phyloP scores from a whole-genome alignment of 53 echinoderm and acorn worm genomes.

The Hippasteria phrygiana region DNA sequence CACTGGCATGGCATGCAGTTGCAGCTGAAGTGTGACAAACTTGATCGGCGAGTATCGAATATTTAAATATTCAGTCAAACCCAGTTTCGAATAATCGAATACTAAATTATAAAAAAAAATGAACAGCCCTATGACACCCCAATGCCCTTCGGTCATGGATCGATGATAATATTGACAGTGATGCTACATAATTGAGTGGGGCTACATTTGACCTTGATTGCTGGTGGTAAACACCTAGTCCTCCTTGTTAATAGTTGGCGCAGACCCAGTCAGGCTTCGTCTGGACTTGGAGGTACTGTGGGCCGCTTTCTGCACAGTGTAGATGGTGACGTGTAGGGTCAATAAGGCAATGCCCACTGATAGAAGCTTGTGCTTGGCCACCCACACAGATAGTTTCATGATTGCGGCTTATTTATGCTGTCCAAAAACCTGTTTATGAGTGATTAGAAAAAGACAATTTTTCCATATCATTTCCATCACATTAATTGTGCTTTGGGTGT shows the following conservation, averaged over 20 bases:
- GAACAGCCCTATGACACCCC: no score
- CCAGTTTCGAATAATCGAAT: no score
- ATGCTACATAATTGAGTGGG: no score
- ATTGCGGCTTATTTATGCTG: constrained; percentile 1
- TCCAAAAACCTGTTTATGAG: neutral
- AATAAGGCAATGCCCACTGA: constrained; percentile 75
- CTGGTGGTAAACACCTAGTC: neutral
- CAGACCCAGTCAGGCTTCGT: constrained; percentile 3
- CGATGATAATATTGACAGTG: no score
- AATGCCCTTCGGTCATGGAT: no score
- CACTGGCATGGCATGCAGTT: no score
- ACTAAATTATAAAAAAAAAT: no score
- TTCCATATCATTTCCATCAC: no score
- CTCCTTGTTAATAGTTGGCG: neutral
- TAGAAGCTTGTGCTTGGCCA: constrained; percentile 76
- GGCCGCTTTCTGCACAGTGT: constrained; percentile 76
- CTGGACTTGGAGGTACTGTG: constrained; percentile 41
- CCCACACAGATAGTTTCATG: constrained; percentile 59
- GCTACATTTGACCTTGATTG: neutral
- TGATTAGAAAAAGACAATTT: neutral
- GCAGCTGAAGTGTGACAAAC: no score
- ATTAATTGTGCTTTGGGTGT: no score
- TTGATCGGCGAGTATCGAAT: no score
- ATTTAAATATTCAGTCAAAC: no score
- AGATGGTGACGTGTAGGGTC: constrained; percentile 75